A percentile compares a stretch with the other conserved stretches of the same genome.
Conservation (phyloP, 1,140 invertebrate genomes). For the Nymphalis io region DNA sequence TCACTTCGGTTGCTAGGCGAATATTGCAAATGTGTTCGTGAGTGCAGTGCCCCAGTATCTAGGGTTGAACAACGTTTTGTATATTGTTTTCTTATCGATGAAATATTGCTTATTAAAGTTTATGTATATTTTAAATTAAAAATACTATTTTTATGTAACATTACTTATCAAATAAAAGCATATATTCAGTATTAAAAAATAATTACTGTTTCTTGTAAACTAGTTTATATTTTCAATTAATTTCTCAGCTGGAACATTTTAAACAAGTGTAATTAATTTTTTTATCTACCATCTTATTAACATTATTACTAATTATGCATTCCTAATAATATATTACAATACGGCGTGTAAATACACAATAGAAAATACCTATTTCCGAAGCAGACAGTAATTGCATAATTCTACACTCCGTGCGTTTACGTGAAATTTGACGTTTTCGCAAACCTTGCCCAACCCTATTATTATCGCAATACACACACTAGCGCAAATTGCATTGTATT, state of each 20-base stretch:
- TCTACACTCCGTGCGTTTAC: conserved; percentile 20
- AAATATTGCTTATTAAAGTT: conserved; percentile 13
- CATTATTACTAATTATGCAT: neutral
- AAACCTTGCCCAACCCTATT: conserved; percentile 66
- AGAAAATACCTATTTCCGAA: conserved; percentile 38
- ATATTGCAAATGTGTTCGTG: conserved; percentile 53
- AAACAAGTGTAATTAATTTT: too few relatives aligned
- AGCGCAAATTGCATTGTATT: conserved; percentile 55
- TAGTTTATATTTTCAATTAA: too few relatives aligned
- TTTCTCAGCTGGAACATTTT: too few relatives aligned
- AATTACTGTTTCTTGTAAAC: too few relatives aligned
- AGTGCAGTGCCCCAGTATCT: conserved; percentile 52
- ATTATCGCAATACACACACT: conserved; percentile 62
- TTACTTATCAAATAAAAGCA: too few relatives aligned
- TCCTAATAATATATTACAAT: conserved; percentile 21
- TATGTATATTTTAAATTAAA: neutral
- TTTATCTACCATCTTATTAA: neutral
- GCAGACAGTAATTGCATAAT: conserved; percentile 33
- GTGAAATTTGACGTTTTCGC: conserved; percentile 57
- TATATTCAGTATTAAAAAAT: too few relatives aligned
- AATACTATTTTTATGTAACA: too few relatives aligned
- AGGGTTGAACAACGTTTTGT: conserved; percentile 41
- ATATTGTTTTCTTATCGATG: conserved; percentile 20
- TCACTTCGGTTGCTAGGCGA: conserved; percentile 73
- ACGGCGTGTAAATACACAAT: conserved; percentile 15